A percentile compares a stretch with the other conserved stretches of the same genome.
Conservation (phyloP, 1,140 invertebrate species). For the Papilio polytes region DNA sequence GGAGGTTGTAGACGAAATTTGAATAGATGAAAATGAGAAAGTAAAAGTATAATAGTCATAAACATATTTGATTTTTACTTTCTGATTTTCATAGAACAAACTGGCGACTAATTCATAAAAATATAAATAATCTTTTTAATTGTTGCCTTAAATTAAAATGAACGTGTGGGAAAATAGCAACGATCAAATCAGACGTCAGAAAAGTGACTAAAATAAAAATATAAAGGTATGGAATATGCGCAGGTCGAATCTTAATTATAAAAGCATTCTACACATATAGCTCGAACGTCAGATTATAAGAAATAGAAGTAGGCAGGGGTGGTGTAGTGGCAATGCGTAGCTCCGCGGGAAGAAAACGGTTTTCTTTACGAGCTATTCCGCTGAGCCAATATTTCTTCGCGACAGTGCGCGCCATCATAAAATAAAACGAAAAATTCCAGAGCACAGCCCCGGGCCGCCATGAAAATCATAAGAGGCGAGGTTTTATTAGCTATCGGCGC, state of each 20-base stretch:
- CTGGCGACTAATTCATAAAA: no score
- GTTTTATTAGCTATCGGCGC: conserved; percentile 75
- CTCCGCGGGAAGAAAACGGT: conserved; percentile 76
- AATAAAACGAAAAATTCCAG: conserved; percentile 84
- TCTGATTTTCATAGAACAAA: no score
- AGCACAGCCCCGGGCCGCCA: conserved; percentile 71
- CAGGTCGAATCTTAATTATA: background rate
- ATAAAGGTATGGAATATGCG: no score
- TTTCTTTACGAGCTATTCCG: conserved; percentile 83
- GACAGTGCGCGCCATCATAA: conserved; percentile 82
- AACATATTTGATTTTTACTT: no score
- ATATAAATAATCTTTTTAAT: no score
- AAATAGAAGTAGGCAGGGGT: conserved; percentile 57
- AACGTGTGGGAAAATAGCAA: background rate
- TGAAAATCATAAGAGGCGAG: conserved; percentile 82
- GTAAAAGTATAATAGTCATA: no score
- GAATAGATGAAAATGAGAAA: no score
- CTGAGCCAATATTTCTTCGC: conserved; percentile 82
- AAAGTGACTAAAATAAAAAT: no score
- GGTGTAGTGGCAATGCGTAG: conserved; percentile 72
- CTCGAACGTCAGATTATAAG: conserved; percentile 54
- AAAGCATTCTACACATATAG: conserved; percentile 30
- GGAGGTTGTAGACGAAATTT: no score
- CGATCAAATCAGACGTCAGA: no score
- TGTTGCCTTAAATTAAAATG: no score